Percentiles rank a stretch among this genome's conserved stretches.
Evolutionary conservation across 2,888 invertebrate genomes (phyloP).

Genomic region (Cloeon dipterum): DNA sequence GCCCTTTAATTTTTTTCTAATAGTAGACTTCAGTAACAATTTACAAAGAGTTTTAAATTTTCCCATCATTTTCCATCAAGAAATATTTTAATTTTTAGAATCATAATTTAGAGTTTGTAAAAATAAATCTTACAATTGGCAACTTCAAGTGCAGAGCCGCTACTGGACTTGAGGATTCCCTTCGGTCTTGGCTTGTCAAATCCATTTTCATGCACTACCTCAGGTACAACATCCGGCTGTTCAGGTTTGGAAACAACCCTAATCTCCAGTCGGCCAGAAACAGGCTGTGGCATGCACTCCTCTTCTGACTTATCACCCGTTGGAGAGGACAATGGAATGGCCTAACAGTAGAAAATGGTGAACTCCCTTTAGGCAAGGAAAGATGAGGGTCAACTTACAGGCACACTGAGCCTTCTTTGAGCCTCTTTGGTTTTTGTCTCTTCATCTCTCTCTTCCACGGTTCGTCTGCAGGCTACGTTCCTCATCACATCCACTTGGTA

Average conservation of each 20-base stretch:
- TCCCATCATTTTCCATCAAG: too few species aligned
- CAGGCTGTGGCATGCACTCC: conserved; percentile 28
- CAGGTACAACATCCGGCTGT: background rate
- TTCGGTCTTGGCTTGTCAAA: background rate
- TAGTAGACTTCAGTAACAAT: too few species aligned
- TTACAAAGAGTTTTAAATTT: too few species aligned
- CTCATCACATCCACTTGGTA: conserved; percentile 68
- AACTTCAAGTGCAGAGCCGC: background rate
- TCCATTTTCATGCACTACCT: background rate
- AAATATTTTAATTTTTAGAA: too few species aligned
- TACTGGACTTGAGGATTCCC: conserved; percentile 4
- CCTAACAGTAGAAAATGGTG: conserved; percentile 3
- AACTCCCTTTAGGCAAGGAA: background rate
- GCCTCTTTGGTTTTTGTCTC: conserved; percentile 9
- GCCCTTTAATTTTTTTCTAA: too few species aligned
- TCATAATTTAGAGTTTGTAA: too few species aligned
- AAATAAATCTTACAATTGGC: background rate
- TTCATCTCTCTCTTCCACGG: conserved; percentile 12
- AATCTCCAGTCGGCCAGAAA: conserved; percentile 63
- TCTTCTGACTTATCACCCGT: conserved; percentile 9
- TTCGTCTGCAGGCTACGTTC: conserved; percentile 41
- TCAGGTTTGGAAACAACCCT: conserved; percentile 26
- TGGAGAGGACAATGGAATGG: conserved; percentile 3
- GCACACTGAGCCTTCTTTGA: conserved; percentile 17
- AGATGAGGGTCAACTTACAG: conserved; percentile 12